phyloP scores from a whole-genome alignment of 2,888 invertebrate species.

The Drosophila tripunctata region DNA sequence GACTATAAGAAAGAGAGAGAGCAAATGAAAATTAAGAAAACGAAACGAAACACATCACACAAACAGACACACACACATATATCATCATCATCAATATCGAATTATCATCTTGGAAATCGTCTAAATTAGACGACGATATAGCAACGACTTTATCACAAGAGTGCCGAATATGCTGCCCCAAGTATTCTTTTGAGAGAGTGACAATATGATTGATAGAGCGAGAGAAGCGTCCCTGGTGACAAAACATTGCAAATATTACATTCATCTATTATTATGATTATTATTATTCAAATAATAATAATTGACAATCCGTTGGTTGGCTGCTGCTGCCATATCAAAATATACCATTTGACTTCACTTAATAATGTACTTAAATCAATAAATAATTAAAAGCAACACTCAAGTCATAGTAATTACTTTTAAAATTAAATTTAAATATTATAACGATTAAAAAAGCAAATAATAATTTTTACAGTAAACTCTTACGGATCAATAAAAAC shows the following conservation, averaged over 20 bases:
- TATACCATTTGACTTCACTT: conserved; percentile 39
- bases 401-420: conserved; percentile 78
- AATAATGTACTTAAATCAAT: conserved; percentile 34
- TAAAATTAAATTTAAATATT: conserved; percentile 58
- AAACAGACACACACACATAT: conserved; percentile 18
- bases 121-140: conserved; percentile 72
- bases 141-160: conserved; percentile 46
- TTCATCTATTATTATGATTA: conserved; percentile 14
- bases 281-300: too few species aligned
- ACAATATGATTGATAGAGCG: conserved; percentile 10
- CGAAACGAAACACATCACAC: conserved; percentile 24
- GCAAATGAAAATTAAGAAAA: conserved; percentile 37
- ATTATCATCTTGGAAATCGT: conserved; percentile 59
- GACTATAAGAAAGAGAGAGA: conserved; percentile 24
- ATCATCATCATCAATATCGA: conserved; percentile 42
- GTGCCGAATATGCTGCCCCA: conserved; percentile 49
- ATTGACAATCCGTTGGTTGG: conserved; percentile 45
- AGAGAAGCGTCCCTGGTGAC: conserved; percentile 37
- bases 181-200: conserved; percentile 37
- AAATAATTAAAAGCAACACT: conserved; percentile 48
- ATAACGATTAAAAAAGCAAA: conserved; percentile 33
- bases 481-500: conserved; percentile 48
- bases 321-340: conserved; percentile 43
- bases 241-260: conserved; percentile 44
- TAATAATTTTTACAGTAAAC: conserved; percentile 64